Evolutionary conservation across 1,140 invertebrate species (phyloP).

Genomic region (Marisa cornuarietis): DNA sequence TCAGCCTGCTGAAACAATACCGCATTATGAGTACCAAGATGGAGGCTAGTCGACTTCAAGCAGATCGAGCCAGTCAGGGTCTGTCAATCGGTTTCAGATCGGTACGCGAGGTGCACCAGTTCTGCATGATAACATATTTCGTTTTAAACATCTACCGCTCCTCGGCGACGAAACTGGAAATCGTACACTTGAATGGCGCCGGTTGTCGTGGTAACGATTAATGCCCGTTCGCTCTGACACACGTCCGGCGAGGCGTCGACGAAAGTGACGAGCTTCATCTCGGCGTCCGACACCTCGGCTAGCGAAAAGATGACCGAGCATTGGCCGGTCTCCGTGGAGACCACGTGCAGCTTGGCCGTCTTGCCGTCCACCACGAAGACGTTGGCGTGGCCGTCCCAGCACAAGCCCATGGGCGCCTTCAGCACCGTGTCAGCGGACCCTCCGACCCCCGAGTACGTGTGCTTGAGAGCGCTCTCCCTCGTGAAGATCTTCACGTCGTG

Average conservation of each 20-base stretch:
- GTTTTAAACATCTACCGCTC: too few species aligned
- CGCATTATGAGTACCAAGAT: too few species aligned
- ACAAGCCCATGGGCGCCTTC: slow-evolving; percentile 18
- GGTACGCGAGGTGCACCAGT: too few species aligned
- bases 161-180: not conserved
- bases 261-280: slow-evolving; percentile 24
- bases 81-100: too few species aligned
- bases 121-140: too few species aligned
- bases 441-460: slow-evolving; percentile 12
- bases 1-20: too few species aligned
- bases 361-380: slow-evolving; percentile 22
- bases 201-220: slow-evolving; percentile 14
- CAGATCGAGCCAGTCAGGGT: too few species aligned
- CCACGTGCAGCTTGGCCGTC: slow-evolving; percentile 17
- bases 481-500: slow-evolving; percentile 24
- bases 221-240: slow-evolving; percentile 15
- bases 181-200: slow-evolving; percentile 20
- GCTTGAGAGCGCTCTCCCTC: not conserved
- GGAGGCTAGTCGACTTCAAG: too few species aligned
- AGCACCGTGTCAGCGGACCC: slow-evolving; percentile 11
- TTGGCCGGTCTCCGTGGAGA: slow-evolving; percentile 4
- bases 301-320: slow-evolving; percentile 22
- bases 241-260: slow-evolving; percentile 19
- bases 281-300: not conserved
- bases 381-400: slow-evolving; percentile 6